Evolutionary conservation across 30 jellyfish, hydroid and myxozoan species (phyloP).

Genomic region (Pseudorhiza aurosa): DNA sequence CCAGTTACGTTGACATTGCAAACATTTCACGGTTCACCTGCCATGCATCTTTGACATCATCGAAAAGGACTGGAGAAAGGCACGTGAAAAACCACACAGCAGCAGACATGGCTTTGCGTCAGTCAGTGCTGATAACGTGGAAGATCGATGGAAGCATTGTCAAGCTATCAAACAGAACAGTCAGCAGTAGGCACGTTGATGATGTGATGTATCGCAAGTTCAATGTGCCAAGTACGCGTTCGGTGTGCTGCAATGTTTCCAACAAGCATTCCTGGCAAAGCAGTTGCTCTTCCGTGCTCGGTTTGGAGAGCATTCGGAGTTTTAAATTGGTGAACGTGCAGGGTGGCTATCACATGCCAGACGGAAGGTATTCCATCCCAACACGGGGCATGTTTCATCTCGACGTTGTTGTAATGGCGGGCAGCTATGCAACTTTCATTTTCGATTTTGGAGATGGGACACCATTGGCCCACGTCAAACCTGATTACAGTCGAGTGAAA

Average conservation of each 20-base stretch:
- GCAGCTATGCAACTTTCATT: conserved; percentile 46
- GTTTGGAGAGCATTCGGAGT: conserved; percentile 11
- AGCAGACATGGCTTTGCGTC: neutral
- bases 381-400: conserved; percentile 1
- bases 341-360: conserved; percentile 35
- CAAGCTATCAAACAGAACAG: conserved; percentile 31
- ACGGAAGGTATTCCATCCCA: conserved; percentile 39
- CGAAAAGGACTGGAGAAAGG: neutral
- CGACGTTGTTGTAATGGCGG: conserved; percentile 59
- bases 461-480: neutral
- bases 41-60: conserved; percentile 7
- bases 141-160: neutral
- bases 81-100: neutral
- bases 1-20: neutral
- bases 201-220: conserved; percentile 19
- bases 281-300: conserved; percentile 21
- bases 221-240: neutral
- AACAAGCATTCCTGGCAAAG: conserved; percentile 11
- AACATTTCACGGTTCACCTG: conserved; percentile 2
- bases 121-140: conserved; percentile 21
- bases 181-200: neutral
- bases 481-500: neutral
- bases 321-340: conserved; percentile 19
- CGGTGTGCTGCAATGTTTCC: conserved; percentile 23
- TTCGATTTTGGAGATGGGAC: conserved; percentile 56